Base-by-base conservation (phyloP, 1,140 invertebrate species). In the Drosophila busckii region DNA sequence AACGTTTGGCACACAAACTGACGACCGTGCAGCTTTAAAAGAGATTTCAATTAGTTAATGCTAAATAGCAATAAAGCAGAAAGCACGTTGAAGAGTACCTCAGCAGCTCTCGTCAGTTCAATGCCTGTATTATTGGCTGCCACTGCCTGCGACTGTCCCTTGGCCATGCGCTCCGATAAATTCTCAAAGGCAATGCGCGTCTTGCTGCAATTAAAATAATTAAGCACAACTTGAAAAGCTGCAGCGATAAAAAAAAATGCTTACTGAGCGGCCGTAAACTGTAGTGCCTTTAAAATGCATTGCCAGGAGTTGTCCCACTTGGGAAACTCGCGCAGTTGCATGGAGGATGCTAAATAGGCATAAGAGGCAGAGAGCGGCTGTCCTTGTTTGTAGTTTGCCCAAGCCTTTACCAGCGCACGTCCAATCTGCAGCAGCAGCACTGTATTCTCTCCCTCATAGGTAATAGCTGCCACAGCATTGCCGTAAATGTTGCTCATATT, bases 391-490 rank as follows among this genome's bases (percentile, higher is more conserved):
- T 90, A 90, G 41, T 90, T 90, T 44, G 91, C 90, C 91, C 92
- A 94, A 7, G 90, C 89, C 88, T 95, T 95, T 10, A 94, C 89
- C 20, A 95, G 86, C 70, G 91, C 94, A 89, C 94, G 91, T 2
- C 96, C 96, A 1, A 95, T 95, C 89, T 98, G 97, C 12, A 98
- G 88, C 13, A 95, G 89, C 31, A 98, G 88, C n/a, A 98, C 96
- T 0, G 96, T 97, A 84, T 98, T 98, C 89, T 98, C 97, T 6
- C 97, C 97, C 88, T 98, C 97, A 83, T 98, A 98, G 8, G 96
- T 98, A 84, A 93, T 95, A 28, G 94, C 92, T n/a, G 96, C 96
- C 2, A 95, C 95, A 3, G 92, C 91, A 42, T 93, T 88, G 2
- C 93, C 93, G 87, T 97, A 98, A 8, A 93, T 93, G 38, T 91